Evolutionary conservation across 2,797 vertebrate species (phyloP).

Genomic region (Chanos chanos): DNA sequence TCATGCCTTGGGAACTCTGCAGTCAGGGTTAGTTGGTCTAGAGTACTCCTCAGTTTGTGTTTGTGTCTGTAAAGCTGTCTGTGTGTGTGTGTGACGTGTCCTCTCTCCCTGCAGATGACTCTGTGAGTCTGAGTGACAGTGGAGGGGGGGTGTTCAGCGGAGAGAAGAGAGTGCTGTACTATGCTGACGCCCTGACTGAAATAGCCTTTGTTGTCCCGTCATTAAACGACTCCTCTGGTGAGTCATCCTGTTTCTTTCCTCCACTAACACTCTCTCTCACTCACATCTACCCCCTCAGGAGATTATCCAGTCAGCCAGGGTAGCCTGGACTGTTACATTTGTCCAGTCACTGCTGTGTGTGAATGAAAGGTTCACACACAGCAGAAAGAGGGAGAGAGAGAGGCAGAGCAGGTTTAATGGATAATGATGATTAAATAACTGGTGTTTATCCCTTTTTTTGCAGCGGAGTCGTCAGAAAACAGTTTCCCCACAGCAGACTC

Average conservation of each 20-base stretch:
- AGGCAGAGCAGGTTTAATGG: too few species aligned
- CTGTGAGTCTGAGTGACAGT: slow-evolving; percentile 68
- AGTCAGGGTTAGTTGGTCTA: too few species aligned
- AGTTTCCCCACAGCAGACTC: slow-evolving; percentile 77
- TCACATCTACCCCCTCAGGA: background rate
- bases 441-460: slow-evolving; percentile 9
- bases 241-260: slow-evolving; percentile 36
- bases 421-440: background rate
- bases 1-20: too few species aligned
- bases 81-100: background rate
- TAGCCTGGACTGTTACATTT: too few species aligned
- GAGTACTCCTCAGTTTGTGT: too few species aligned
- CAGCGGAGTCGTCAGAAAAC: slow-evolving; percentile 77
- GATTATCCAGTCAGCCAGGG: too few species aligned
- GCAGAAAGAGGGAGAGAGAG: too few species aligned
- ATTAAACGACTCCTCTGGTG: slow-evolving; percentile 76
- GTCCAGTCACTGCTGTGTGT: too few species aligned
- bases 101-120: slow-evolving; percentile 70
- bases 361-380: too few species aligned
- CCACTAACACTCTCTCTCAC: background rate
- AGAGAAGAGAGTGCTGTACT: slow-evolving; percentile 83
- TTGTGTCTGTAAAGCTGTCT: too few species aligned
- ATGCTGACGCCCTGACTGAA: slow-evolving; percentile 83
- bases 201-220: slow-evolving; percentile 88
- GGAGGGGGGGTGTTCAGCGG: slow-evolving; percentile 87